Conservation (phyloP, 1,140 invertebrate species). For the Paraescarpia echinospica region DNA sequence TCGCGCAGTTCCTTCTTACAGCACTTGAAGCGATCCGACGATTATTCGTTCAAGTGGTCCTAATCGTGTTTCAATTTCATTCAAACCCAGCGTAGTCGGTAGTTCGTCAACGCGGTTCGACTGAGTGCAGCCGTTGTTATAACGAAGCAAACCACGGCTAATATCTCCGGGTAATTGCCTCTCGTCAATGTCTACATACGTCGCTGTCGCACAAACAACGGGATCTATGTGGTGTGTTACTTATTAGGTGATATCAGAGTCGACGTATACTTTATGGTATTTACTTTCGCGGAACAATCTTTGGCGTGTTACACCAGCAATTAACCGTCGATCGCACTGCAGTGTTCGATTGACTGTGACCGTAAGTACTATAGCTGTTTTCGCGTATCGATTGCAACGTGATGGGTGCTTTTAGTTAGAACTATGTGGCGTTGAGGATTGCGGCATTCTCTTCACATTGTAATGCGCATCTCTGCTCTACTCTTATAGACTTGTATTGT, state of each 20-base stretch:
- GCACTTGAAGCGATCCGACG: background rate
- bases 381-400: background rate
- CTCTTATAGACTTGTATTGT: background rate
- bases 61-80: background rate
- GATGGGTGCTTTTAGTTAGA: background rate
- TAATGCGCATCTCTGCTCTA: background rate
- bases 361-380: background rate
- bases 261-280: background rate
- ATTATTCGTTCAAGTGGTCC: background rate
- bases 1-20: background rate
- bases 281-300: background rate
- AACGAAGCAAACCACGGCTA: background rate
- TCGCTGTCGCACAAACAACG: background rate
- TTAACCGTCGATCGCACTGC: background rate
- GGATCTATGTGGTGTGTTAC: background rate
- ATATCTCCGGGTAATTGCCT: background rate
- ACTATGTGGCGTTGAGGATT: background rate
- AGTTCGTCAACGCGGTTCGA: background rate
- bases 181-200: background rate
- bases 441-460: background rate
- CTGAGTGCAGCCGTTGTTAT: background rate
- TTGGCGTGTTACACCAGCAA: background rate
- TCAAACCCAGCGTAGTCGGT: background rate
- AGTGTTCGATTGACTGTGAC: background rate
- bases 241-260: background rate